Percentiles rank a stretch among this genome's conserved stretches.
Conservation (phyloP, 2,888 invertebrate species). For the Atrina japonica region DNA sequence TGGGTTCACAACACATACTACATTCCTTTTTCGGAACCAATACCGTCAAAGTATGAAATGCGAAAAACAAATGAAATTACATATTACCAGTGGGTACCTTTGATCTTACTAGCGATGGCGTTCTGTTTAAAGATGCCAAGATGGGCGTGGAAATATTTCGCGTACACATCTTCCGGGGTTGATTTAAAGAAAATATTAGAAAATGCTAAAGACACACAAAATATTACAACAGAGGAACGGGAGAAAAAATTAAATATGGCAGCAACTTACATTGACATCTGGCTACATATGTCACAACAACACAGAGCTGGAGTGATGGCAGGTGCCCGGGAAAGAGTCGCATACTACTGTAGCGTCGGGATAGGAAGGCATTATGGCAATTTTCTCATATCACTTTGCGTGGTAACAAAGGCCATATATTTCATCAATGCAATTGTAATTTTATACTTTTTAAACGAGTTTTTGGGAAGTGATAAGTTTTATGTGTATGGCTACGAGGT, state of each 20-base stretch:
- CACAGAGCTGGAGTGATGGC: constrained; percentile 30
- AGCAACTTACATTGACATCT: constrained; percentile 59
- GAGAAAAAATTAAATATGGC: constrained; percentile 60
- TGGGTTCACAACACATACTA: constrained; percentile 70
- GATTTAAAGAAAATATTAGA: constrained; percentile 39
- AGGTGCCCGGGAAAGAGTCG: constrained; percentile 20
- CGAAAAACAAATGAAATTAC: constrained; percentile 60
- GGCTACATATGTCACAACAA: constrained; percentile 14
- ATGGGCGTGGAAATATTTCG: constrained; percentile 58
- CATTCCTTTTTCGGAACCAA: constrained; percentile 61
- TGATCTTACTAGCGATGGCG: constrained; percentile 64
- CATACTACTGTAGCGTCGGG: constrained; percentile 18
- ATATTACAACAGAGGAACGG: constrained; percentile 60
- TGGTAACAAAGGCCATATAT: constrained; percentile 23
- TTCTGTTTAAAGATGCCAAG: constrained; percentile 66
- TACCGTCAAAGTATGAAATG: constrained; percentile 56
- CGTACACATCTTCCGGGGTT: constrained; percentile 32
- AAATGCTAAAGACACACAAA: constrained; percentile 59
- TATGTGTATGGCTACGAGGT: constrained; percentile 44
- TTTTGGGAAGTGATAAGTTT: constrained; percentile 40
- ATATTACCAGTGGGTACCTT: constrained; percentile 69
- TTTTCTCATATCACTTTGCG: constrained; percentile 29
- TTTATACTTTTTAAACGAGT: constrained; percentile 43
- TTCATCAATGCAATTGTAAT: constrained; percentile 31
- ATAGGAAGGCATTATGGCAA: constrained; percentile 43